A percentile compares a stretch with the other conserved stretches of the same genome.
These are phyloP conservation scores for Amazona finschi DNA, from an alignment of 2,797 vertebrate genomes.

Conservation along the genomic window DNA sequence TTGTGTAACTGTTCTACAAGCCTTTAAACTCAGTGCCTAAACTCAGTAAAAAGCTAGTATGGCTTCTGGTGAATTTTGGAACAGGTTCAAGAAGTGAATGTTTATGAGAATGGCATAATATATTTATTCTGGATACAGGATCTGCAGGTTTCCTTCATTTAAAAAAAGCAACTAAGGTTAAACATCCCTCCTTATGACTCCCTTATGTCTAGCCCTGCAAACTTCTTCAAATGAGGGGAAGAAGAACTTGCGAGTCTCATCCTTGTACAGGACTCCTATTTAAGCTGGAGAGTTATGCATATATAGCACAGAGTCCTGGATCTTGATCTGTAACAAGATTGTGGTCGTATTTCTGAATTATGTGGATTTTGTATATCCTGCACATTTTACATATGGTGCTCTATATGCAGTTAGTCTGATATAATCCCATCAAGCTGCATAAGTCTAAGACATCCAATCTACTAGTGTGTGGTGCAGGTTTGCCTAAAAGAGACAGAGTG, in stretches of 20 bases:
- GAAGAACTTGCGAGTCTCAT: background rate
- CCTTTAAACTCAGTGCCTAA: background rate
- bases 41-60: background rate
- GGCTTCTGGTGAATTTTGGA: background rate
- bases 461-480: background rate
- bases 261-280: background rate
- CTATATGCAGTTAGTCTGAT: background rate
- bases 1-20: background rate
- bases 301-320: background rate
- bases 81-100: background rate
- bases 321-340: background rate
- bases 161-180: background rate
- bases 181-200: background rate
- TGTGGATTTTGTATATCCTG: background rate
- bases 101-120: background rate
- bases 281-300: background rate
- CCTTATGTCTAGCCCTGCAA: background rate
- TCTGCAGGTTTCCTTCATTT: background rate
- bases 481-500: background rate
- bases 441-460: background rate
- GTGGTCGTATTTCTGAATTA: background rate
- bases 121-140: background rate
- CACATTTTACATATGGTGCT: background rate
- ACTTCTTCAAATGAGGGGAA: background rate
- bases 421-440: background rate